Percentiles rank a stretch among this genome's conserved stretches.
Conservation (phyloP, 2,113 vertebrate genomes). For the Acanthochromis polyacanthus region DNA sequence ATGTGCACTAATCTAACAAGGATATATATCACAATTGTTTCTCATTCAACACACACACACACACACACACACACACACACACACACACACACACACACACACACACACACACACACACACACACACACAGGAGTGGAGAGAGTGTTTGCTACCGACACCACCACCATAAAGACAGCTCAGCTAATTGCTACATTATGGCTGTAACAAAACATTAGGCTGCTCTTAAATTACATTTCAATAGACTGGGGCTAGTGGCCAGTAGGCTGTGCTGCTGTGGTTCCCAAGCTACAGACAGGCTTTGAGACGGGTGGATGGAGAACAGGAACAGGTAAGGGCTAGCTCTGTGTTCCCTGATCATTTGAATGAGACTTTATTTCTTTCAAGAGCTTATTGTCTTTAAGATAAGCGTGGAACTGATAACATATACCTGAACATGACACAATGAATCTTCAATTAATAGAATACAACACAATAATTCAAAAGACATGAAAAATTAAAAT, state of each 20-base stretch:
- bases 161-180: conserved; percentile 49
- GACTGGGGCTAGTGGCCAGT: conserved; percentile 40
- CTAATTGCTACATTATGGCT: conserved; percentile 82
- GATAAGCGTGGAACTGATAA: not conserved
- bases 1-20: conserved; percentile 1
- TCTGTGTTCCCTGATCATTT: not conserved
- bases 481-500: not conserved
- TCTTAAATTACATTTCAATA: conserved; percentile 80
- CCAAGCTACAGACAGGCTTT: not conserved
- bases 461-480: not conserved
- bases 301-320: conserved; percentile 10
- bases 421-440: too few relatives aligned
- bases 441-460: not conserved
- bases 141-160: conserved; percentile 15
- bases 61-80: conserved; percentile 34
- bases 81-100: conserved; percentile 34
- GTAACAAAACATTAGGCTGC: conserved; percentile 74
- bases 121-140: not conserved
- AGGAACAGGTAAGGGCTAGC: conserved; percentile 14
- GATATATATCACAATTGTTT: conserved; percentile 19
- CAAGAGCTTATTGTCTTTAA: too few relatives aligned
- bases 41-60: conserved; percentile 27
- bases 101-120: conserved; percentile 34
- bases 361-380: not conserved
- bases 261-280: conserved; percentile 17